Evolutionary conservation across 2,113 vertebrate genomes (phyloP), one percentile per base, ranked within the genome.

Genomic region (Platysteira castanea): DNA sequence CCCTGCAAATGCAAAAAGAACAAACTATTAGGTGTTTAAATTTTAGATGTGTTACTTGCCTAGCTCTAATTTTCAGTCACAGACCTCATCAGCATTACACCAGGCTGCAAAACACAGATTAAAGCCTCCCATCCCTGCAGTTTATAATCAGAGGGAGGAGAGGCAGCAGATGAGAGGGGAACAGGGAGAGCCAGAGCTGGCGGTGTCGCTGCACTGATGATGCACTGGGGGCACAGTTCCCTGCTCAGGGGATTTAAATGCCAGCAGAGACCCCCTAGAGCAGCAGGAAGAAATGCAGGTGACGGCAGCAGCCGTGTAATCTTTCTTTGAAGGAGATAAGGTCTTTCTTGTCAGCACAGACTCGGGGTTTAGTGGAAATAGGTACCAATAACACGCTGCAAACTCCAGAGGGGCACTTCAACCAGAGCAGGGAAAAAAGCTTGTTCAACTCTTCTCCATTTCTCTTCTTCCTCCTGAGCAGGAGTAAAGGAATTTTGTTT

Each of bases 401-500:
- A 61, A 61, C 18, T 82, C 61, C 81, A 49, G 47, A 64, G 46
- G 44, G 47, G 30, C 13, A 3, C 7, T 53, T 65, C 28, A 11
- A 10, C 2, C 7, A 52, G 57, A n/a, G 15, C 2, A 6, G 17
- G 19, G 22, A 8, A 53, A 53, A 10, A 63, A 82, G 7, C 5
- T 37, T 63, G 16, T 8, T 35, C 28, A 42, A 11, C 8, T 3
- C 1, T 52, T 60, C 39, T 37, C 54, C 23, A 6, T 86, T 80
- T 39, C 21, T 61, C 33, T n/a, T 91, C 68, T 56, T 92, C 30
- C 74, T 85, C 42, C 83, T 39, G 71, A 54, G 67, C 28, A 6
- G 52, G 23, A 87, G 37, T 12, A 10, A 85, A 94, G 50, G 84
- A 87, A 83, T 95, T 65, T 50, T 91, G 67, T 65, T 89, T 85